Evolutionary conservation across 2,113 vertebrate species (phyloP), one percentile per base, ranked within the genome.

Genomic region (Ophthalmolycus amberensis): DNA sequence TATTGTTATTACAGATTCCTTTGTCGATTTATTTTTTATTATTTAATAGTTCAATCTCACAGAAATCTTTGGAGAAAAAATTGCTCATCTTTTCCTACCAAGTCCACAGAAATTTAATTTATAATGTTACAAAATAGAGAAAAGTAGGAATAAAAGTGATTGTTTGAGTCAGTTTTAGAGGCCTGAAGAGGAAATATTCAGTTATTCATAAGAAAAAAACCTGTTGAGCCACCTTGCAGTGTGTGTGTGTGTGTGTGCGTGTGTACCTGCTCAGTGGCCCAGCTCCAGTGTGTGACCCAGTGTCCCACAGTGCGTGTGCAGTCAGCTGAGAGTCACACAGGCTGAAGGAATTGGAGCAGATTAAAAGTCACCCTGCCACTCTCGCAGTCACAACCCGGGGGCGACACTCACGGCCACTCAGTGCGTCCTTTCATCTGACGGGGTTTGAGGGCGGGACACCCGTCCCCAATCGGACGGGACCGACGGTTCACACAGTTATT

Each of bases 241-340:
- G 70, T 52, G 15, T 20, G 29, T 32, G 6, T 25, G 15, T 37
- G 46, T 58, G 22, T 18, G n/a, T n/a, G n/a, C n/a, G 29, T 70
- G 71, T 70, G 75, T 56, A 72, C 73, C 75, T 71, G 70, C 25
- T 56, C 3, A 38, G 22, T 34, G 50, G 4, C 59, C 65, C 20
- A 5, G 68, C 73, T 52, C 52, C 66, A 63, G 48, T 29, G 68
- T 71, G 69, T 75, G 73, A 64, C 46, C 66, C 4, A 29, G 66
- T 18, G 75, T 82, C 74, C 54, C 75, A 56, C 80, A 50, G 82
- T 60, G 75, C 69, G 86, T 84, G 77, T 75, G 62, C 72, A 87
- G 84, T 94, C 91, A 93, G 86, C 91, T 90, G 91, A 93, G 79
- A 89, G 90, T 89, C 91, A 85, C 91, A 86, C 84, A 79, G 79